Conservation (phyloP, 2,113 vertebrate genomes). For the Cinclus cinclus region DNA sequence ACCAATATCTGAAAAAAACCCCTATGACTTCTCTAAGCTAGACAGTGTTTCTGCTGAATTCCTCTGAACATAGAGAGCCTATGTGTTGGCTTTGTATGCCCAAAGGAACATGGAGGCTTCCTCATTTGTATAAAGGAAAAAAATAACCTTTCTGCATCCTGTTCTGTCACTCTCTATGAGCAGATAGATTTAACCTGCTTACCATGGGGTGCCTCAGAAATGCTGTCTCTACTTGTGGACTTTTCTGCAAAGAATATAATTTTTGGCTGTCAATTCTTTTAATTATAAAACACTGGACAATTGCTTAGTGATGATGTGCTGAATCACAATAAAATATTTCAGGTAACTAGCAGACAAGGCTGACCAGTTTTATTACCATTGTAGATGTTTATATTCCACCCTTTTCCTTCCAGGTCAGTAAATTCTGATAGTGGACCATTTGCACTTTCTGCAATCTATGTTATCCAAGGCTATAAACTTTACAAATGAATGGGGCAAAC, state of each 20-base stretch:
- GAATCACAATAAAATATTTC: constrained; percentile 36
- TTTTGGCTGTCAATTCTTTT: neutral
- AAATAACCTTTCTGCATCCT: neutral
- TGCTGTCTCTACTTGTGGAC: neutral
- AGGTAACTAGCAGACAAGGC: neutral
- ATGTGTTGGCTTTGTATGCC: neutral
- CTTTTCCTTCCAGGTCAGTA: constrained; percentile 58
- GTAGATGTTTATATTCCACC: constrained; percentile 40
- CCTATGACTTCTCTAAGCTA: neutral
- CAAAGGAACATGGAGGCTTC: neutral
- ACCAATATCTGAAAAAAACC: neutral
- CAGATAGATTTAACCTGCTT: neutral
- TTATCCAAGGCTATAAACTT: constrained; percentile 47
- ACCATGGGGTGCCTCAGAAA: neutral
- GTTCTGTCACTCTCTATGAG: neutral
- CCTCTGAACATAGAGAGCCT: neutral
- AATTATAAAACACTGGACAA: constrained; percentile 11
- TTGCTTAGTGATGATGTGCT: neutral
- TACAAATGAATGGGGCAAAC: constrained; percentile 41
- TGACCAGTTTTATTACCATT: constrained; percentile 38
- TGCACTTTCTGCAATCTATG: constrained; percentile 22
- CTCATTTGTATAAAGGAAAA: neutral
- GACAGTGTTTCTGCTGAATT: neutral
- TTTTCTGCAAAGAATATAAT: neutral
- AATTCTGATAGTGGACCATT: constrained; percentile 46